Evolutionary conservation across 1,140 invertebrate species (phyloP).

Genomic region (Polypedilum pembai): DNA sequence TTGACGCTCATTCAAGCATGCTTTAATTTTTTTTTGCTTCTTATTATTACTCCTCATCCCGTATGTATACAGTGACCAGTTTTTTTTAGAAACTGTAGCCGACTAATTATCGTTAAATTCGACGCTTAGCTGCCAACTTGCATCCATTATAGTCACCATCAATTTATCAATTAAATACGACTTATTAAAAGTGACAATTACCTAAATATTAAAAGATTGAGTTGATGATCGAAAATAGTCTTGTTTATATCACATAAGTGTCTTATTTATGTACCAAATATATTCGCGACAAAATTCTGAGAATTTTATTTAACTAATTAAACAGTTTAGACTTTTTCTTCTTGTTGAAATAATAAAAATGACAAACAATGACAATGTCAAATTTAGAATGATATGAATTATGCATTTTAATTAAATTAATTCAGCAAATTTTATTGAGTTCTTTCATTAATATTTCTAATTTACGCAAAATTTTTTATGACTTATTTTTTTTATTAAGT

Average conservation of each 20-base stretch:
- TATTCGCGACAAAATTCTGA: conserved; percentile 19
- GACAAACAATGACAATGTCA: too few species aligned
- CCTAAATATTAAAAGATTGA: background rate
- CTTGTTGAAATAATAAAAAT: background rate
- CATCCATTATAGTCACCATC: background rate
- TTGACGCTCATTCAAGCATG: background rate
- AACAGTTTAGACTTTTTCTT: background rate
- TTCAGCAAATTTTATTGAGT: too few species aligned
- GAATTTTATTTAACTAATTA: conserved; percentile 15
- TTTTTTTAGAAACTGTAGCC: background rate
- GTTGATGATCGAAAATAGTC: background rate
- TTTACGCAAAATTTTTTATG: too few species aligned
- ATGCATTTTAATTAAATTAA: too few species aligned
- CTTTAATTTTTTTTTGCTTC: background rate
- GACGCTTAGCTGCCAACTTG: background rate
- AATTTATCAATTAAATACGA: conserved; percentile 8
- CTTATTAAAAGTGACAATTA: conserved; percentile 3
- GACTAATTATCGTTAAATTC: background rate
- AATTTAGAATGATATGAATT: too few species aligned
- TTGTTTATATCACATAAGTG: background rate
- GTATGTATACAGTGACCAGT: conserved; percentile 3
- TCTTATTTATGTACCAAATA: background rate
- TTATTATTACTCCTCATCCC: background rate
- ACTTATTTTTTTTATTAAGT: too few species aligned
- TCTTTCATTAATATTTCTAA: too few species aligned